These are phyloP conservation scores for Drosophila kurseongensis DNA, from an alignment of 1,140 invertebrate genomes.

Conservation along the genomic window DNA sequence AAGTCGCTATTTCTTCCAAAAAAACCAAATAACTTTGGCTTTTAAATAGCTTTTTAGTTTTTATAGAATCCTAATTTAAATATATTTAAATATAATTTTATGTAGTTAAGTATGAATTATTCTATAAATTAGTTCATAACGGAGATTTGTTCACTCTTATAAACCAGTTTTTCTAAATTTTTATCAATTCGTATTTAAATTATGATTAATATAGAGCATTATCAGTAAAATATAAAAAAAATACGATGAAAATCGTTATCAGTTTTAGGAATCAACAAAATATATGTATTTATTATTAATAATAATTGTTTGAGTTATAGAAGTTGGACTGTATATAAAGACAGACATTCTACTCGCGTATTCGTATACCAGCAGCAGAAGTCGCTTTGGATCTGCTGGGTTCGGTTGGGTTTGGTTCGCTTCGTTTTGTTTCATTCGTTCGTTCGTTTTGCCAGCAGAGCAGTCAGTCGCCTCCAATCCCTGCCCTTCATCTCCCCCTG, in stretches of 20 bases:
- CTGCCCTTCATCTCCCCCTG: slow-evolving; percentile 11
- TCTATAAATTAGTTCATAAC: no score
- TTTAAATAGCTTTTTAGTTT: no score
- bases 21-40: no score
- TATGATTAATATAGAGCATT: no score
- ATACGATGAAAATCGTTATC: background rate
- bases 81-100: no score
- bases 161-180: no score
- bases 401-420: slow-evolving; percentile 33
- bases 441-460: slow-evolving; percentile 37
- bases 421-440: slow-evolving; percentile 24
- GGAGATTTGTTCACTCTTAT: no score
- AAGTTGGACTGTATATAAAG: slow-evolving; percentile 22
- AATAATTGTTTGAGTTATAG: slow-evolving; percentile 1
- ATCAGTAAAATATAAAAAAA: no score
- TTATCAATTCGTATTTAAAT: no score
- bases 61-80: no score
- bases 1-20: no score
- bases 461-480: slow-evolving; percentile 39
- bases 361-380: slow-evolving; percentile 42
- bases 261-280: background rate
- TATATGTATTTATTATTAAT: background rate
- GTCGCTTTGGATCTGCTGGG: slow-evolving; percentile 45
- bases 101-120: no score
- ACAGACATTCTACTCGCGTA: slow-evolving; percentile 28